Evolutionary conservation across 2,888 invertebrate genomes (phyloP).

Genomic region (Euplagia quadripunctaria): DNA sequence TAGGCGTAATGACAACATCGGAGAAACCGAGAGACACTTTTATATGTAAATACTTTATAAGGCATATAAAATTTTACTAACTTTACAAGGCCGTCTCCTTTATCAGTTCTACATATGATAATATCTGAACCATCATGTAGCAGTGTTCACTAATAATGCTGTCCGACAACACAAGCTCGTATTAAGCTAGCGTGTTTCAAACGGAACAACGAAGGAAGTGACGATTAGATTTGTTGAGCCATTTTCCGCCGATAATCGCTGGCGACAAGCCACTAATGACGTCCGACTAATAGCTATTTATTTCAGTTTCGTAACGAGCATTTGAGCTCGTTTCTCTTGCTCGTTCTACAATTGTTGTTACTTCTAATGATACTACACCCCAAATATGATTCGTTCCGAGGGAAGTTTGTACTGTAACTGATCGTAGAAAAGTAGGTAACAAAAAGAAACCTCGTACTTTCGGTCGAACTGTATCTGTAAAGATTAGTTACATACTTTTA

Average conservation of each 20-base stretch:
- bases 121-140: not conserved
- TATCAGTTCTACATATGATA: not conserved
- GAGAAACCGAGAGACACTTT: too few relatives aligned
- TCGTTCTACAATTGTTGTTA: conserved; percentile 1
- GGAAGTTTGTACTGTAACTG: not conserved
- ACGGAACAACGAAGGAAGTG: conserved; percentile 70
- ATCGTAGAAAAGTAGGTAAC: not conserved
- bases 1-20: too few relatives aligned
- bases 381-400: not conserved
- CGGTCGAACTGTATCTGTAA: too few relatives aligned
- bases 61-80: too few relatives aligned
- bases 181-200: conserved; percentile 57
- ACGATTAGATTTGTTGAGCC: conserved; percentile 67
- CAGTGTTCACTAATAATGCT: conserved; percentile 26
- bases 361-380: not conserved
- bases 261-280: conserved; percentile 58
- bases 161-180: conserved; percentile 28
- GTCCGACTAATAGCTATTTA: conserved; percentile 37
- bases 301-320: conserved; percentile 29
- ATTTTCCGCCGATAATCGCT: conserved; percentile 64
- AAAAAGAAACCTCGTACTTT: too few relatives aligned
- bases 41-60: too few relatives aligned
- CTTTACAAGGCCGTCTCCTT: too few relatives aligned
- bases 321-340: too few relatives aligned
- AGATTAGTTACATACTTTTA: too few relatives aligned